phyloP scores from a whole-genome alignment of 2,797 vertebrate genomes.

The Pantherophis alleghaniensis region DNA sequence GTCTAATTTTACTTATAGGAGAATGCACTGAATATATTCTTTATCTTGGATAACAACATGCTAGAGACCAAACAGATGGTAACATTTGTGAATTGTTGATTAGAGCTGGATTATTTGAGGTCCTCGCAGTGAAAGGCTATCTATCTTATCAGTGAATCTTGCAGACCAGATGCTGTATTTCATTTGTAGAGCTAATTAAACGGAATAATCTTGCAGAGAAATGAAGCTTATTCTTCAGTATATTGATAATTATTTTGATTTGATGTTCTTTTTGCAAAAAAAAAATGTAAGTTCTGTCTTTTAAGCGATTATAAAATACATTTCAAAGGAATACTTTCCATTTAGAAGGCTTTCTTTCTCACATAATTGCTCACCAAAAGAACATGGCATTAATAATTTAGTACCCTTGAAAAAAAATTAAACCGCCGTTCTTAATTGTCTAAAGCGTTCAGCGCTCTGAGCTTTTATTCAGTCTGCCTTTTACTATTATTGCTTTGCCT shows the following conservation, averaged over 20 bases:
- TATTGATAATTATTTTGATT: background rate
- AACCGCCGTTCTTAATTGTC: background rate
- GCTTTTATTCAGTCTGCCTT: background rate
- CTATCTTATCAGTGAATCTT: background rate
- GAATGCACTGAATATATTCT: slow-evolving; percentile 8
- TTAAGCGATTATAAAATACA: background rate
- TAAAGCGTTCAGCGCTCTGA: background rate
- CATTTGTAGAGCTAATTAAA: slow-evolving; percentile 7
- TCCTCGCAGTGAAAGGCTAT: background rate
- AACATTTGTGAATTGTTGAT: slow-evolving; percentile 9
- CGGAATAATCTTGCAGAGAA: background rate
- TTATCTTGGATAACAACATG: background rate
- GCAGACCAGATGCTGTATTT: background rate
- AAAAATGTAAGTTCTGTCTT: background rate
- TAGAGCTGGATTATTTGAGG: background rate
- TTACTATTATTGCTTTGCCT: background rate
- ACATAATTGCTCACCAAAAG: background rate
- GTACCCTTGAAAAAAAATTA: background rate
- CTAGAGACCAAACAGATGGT: slow-evolving; percentile 2
- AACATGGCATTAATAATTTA: background rate
- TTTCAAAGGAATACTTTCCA: background rate
- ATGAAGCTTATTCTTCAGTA: background rate
- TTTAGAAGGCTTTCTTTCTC: background rate
- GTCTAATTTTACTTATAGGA: background rate
- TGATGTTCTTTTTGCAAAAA: background rate